A percentile compares a stretch with the other conserved stretches of the same genome.
Evolutionary conservation across 2,113 vertebrate genomes (phyloP).

Genomic region (Menura novaehollandiae): DNA sequence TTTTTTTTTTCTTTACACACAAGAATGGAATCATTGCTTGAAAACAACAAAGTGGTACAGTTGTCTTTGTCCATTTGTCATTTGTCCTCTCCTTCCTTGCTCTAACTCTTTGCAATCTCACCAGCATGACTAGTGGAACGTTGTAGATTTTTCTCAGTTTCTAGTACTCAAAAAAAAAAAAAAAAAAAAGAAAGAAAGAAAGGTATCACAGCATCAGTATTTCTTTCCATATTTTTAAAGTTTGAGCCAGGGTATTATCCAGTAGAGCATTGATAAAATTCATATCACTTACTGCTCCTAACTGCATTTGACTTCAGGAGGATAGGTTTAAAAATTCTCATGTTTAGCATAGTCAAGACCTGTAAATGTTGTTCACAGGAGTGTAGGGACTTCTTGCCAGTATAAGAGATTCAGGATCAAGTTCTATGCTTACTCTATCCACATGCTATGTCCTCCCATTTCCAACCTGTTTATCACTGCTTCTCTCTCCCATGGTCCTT

Average conservation of each 20-base stretch:
- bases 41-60: neutral
- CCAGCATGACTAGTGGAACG: neutral
- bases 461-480: neutral
- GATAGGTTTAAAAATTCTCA: neutral
- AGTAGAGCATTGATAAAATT: neutral
- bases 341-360: neutral
- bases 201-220: neutral
- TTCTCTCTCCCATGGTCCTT: neutral
- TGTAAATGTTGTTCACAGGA: neutral
- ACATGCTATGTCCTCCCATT: neutral
- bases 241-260: neutral
- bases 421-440: neutral
- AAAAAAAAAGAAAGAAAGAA: neutral
- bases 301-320: neutral
- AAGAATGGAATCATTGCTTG: neutral
- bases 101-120: neutral
- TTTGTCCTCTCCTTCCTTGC: neutral
- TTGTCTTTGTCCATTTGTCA: neutral
- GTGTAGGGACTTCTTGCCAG: neutral
- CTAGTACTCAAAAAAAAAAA: neutral
- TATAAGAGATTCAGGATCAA: neutral
- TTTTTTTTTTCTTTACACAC: neutral
- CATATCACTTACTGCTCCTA: rapidly evolving
- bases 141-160: neutral
- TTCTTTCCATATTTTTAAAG: neutral